Conservation (phyloP, 2,797 vertebrate genomes). For the Pseudochromis fuscus region DNA sequence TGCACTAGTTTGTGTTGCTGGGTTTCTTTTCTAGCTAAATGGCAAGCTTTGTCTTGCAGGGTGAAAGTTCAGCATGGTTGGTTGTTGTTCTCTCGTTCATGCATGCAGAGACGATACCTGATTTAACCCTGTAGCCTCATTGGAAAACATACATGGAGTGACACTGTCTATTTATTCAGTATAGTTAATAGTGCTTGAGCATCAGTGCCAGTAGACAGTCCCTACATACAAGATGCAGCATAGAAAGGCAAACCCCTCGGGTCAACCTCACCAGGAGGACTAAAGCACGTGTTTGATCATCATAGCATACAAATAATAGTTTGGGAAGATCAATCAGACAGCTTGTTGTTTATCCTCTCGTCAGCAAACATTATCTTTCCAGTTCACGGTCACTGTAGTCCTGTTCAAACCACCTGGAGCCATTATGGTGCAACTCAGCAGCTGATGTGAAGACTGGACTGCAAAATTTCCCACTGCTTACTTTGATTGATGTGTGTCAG, state of each 20-base stretch:
- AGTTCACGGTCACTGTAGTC: constrained; percentile 11
- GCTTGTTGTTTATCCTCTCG: no score
- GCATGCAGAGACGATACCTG: neutral
- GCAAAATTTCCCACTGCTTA: neutral
- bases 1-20: constrained; percentile 29
- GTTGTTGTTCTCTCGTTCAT: constrained; percentile 31
- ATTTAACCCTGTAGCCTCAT: neutral
- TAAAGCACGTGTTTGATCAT: constrained; percentile 5
- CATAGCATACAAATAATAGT: neutral
- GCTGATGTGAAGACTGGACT: constrained; percentile 4
- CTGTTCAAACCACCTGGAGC: constrained; percentile 10
- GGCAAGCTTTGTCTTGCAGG: constrained; percentile 19
- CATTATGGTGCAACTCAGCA: neutral
- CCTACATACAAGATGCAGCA: neutral
- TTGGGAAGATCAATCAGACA: constrained; percentile 11
- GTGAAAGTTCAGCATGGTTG: constrained; percentile 37
- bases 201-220: neutral
- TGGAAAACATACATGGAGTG: neutral
- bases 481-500: neutral
- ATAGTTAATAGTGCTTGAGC: neutral
- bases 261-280: constrained; percentile 7
- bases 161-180: neutral
- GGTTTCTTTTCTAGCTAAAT: constrained; percentile 17
- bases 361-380: constrained; percentile 17
- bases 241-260: neutral